phyloP scores from a whole-genome alignment of 2,797 vertebrate genomes.

The Glossophaga mutica region DNA sequence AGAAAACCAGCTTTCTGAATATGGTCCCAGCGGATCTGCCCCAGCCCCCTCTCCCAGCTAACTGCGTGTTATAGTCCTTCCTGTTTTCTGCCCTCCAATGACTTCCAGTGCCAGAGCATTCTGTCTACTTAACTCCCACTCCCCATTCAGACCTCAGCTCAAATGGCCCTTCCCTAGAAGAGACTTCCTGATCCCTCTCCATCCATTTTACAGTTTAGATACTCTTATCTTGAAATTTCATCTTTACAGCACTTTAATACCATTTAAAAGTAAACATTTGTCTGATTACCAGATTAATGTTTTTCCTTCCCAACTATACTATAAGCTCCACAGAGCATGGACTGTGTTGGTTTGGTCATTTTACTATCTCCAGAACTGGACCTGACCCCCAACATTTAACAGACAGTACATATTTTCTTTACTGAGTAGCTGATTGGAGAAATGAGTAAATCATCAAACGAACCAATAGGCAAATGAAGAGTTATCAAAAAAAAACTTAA shows the following conservation, averaged over 20 bases:
- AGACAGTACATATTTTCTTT: neutral
- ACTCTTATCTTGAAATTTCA: neutral
- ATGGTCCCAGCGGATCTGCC: neutral
- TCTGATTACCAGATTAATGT: neutral
- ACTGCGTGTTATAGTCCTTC: neutral
- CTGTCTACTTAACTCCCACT: neutral
- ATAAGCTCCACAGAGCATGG: neutral
- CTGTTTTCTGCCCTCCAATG: neutral
- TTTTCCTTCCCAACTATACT: neutral
- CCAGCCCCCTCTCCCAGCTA: neutral
- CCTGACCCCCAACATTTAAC: neutral
- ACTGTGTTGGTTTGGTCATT: neutral
- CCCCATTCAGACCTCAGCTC: neutral
- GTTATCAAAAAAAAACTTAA: neutral
- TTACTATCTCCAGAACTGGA: neutral
- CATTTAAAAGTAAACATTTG: neutral
- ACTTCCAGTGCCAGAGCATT: neutral
- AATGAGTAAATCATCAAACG: neutral
- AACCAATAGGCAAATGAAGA: constrained; percentile 16
- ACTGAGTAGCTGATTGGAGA: neutral
- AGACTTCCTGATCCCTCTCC: neutral
- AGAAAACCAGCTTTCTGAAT: neutral
- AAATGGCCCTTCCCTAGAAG: neutral
- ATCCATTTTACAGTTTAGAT: neutral
- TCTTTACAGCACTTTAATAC: neutral